Evolutionary conservation across 2,888 invertebrate genomes (phyloP), one percentile per base, ranked within the genome.

Genomic region (Apeira syringaria): DNA sequence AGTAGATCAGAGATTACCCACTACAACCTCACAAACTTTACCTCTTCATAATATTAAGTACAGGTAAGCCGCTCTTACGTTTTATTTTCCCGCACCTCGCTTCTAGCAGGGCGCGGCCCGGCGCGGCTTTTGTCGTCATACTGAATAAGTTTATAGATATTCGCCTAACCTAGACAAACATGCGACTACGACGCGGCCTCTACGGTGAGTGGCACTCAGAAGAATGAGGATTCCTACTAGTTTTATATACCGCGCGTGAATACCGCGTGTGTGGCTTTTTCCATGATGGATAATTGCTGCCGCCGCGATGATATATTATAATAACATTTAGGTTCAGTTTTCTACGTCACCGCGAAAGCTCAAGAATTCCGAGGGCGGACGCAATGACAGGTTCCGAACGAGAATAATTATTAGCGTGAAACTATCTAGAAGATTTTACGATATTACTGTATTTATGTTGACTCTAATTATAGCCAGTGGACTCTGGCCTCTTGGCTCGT

Each of bases 311-410:
- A 36, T 34, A 33, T 41, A 31, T 42, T 50, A 43, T 47, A 47
- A 41, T 46, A 48, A 46, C 38, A 37, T 38, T 29, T 37, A 34
- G 27, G 34, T 53, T 48, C 22, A 32, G 11, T 56, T 39, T 47
- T 47, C 45, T 27, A 28, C 32, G 35, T 44, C 47, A 39, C 41
- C 12, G 34, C 55, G 55, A 60, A 59, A 52, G 54, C 37, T 18
- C 47, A 47, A 53, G 57, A 60, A 66, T 64, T 50, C 40, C 25
- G 67, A 60, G 53, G 59, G 62, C 56, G 50, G 46, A 50, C 54
- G 39, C 54, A 50, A 55, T 56, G 61, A 61, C 60, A 54, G 57
- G 36, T 64, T 57, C 39, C 34, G 22, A 44, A 50, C 57, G 57
- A 62, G 56, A 48, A 52, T 56, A 52, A 56, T 56, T 61, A 56